A percentile compares a stretch with the other conserved stretches of the same genome.
Evolutionary conservation across 2,113 vertebrate genomes (phyloP).

Genomic region (Pseudorhombus dupliciocellatus): DNA sequence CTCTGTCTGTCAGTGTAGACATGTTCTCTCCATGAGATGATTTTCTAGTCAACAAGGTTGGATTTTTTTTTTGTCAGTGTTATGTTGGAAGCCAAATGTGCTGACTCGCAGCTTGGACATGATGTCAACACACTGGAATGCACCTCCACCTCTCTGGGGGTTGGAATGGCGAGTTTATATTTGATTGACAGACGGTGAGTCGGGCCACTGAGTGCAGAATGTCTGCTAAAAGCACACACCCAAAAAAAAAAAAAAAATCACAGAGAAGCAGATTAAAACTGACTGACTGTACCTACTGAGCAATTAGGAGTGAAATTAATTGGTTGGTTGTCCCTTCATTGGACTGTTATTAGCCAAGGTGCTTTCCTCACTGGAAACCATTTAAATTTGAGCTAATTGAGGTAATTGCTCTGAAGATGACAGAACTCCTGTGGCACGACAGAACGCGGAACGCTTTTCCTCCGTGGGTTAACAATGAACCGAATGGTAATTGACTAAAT

Average conservation of each 20-base stretch:
- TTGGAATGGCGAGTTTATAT: conserved; percentile 32
- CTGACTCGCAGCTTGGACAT: conserved; percentile 48
- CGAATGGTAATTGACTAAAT: conserved; percentile 60
- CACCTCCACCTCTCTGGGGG: conserved; percentile 31
- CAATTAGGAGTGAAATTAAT: conserved; percentile 72
- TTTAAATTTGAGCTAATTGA: conserved; percentile 70
- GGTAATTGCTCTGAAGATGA: conserved; percentile 65
- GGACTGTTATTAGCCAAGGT: conserved; percentile 66
- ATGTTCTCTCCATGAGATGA: background rate
- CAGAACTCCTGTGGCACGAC: conserved; percentile 63
- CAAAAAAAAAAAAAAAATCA: conserved; percentile 2
- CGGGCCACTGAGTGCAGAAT: conserved; percentile 36
- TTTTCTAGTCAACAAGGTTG: conserved; percentile 9
- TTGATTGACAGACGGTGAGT: conserved; percentile 66
- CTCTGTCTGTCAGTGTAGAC: background rate
- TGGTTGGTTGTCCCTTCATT: conserved; percentile 68
- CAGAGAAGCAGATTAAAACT: conserved; percentile 31
- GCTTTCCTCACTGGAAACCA: conserved; percentile 59
- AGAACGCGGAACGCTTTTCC: conserved; percentile 18
- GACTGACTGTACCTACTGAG: conserved; percentile 66
- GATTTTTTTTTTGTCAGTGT: conserved; percentile 14
- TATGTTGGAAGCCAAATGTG: conserved; percentile 47
- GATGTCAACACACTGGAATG: conserved; percentile 62
- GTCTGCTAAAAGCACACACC: conserved; percentile 13
- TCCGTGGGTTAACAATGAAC: conserved; percentile 56